Conservation (phyloP, 2,888 invertebrate species). For the Idaea biselata region DNA sequence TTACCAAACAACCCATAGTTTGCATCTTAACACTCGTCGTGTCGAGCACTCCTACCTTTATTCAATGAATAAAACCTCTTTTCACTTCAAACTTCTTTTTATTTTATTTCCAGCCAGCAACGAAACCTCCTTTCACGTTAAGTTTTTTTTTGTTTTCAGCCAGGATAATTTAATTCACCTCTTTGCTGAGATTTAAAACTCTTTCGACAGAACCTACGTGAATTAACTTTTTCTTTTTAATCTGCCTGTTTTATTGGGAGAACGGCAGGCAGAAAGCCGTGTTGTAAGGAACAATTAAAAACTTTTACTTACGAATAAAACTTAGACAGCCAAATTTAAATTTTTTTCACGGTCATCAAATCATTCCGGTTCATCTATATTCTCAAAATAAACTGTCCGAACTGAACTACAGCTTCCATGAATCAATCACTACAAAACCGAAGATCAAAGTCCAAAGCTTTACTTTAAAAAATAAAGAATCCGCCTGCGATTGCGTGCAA, state of each 20-base stretch:
- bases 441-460: constrained; percentile 51
- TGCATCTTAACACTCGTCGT: background rate
- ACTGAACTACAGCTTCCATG: constrained; percentile 12
- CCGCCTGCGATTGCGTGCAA: constrained; percentile 37
- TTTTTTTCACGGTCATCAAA: background rate
- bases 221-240: background rate
- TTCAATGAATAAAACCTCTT: background rate
- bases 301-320: too few relatives aligned
- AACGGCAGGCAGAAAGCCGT: too few relatives aligned
- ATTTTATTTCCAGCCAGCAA: constrained; percentile 1
- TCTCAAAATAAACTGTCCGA: background rate
- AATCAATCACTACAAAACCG: constrained; percentile 28
- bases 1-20: background rate
- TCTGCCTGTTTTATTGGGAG: background rate
- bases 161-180: background rate
- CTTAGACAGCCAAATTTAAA: background rate
- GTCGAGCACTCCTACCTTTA: background rate
- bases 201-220: background rate
- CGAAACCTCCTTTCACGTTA: background rate
- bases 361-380: background rate
- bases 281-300: too few relatives aligned
- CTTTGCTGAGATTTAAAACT: constrained; percentile 9
- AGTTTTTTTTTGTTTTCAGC: background rate
- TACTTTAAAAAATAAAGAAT: constrained; percentile 47
- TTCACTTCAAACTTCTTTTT: background rate